phyloP scores from a whole-genome alignment of 2,888 invertebrate genomes.

The Chalcis sispes region DNA sequence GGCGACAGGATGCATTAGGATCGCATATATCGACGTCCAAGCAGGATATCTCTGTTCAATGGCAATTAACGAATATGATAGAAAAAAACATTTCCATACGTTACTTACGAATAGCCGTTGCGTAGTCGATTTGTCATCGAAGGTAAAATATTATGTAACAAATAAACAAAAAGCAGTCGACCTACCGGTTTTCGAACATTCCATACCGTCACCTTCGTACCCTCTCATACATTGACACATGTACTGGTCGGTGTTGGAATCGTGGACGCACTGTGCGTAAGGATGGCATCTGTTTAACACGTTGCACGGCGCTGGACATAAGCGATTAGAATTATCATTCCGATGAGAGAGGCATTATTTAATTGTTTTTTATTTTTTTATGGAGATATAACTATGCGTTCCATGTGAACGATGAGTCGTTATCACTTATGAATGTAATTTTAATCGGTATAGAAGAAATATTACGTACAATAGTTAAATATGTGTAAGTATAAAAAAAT shows the following conservation, averaged over 20 bases:
- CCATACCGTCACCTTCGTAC: conserved; percentile 89
- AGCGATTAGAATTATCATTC: conserved; percentile 62
- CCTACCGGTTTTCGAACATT: conserved; percentile 81
- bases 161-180: conserved; percentile 25
- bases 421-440: no score
- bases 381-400: no score
- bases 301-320: conserved; percentile 83
- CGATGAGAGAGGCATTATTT: conserved; percentile 43
- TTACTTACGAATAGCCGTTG: conserved; percentile 33
- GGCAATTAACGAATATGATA: conserved; percentile 32
- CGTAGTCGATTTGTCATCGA: not conserved
- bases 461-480: no score
- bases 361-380: no score
- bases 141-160: no score
- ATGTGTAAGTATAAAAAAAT: no score
- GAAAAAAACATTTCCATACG: conserved; percentile 22
- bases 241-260: conserved; percentile 78
- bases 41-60: conserved; percentile 78
- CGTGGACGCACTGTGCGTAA: conserved; percentile 86
- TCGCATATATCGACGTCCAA: conserved; percentile 82
- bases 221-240: conserved; percentile 89
- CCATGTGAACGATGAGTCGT: no score
- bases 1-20: conserved; percentile 85
- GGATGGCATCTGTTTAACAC: conserved; percentile 87
- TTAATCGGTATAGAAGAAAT: no score